A percentile compares a stretch with the other conserved stretches of the same genome.
These are phyloP conservation scores for Sylvicola cinctus DNA, from an alignment of 2,888 invertebrate genomes.

Conservation along the genomic window DNA sequence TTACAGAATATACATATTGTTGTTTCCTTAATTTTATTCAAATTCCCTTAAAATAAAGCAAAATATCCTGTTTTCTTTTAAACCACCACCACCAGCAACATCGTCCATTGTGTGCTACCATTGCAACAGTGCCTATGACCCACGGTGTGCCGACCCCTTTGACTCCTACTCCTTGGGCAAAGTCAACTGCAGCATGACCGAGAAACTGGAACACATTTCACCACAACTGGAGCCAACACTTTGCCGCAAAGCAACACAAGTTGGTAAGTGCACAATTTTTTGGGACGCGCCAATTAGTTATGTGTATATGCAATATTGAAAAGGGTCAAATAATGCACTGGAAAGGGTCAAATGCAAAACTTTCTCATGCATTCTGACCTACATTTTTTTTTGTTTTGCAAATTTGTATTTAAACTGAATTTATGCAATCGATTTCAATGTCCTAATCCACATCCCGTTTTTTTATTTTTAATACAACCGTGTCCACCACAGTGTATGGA, in stretches of 20 bases:
- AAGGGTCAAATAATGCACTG: too few species aligned
- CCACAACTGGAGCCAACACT: slow-evolving; percentile 35
- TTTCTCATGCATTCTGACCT: too few species aligned
- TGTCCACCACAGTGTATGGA: slow-evolving; percentile 45
- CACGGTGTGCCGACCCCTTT: slow-evolving; percentile 75
- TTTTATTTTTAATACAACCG: slow-evolving; percentile 5
- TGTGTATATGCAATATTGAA: too few species aligned
- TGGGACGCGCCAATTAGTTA: too few species aligned
- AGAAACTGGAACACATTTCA: slow-evolving; percentile 46
- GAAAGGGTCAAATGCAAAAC: too few species aligned
- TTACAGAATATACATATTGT: too few species aligned
- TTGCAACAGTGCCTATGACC: slow-evolving; percentile 80
- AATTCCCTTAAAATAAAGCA: too few species aligned
- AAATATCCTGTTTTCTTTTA: too few species aligned
- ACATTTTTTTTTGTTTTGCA: too few species aligned
- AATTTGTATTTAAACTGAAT: too few species aligned
- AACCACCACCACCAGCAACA: too few species aligned
- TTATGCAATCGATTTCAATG: background rate
- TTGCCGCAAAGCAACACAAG: slow-evolving; percentile 68
- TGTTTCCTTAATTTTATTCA: too few species aligned
- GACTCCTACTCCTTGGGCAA: slow-evolving; percentile 66
- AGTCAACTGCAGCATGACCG: slow-evolving; percentile 61
- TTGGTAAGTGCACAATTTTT: slow-evolving; percentile 30
- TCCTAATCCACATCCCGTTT: background rate
- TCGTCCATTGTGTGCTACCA: slow-evolving; percentile 58